Evolutionary conservation across 2,888 invertebrate genomes (phyloP).

Genomic region (Acrobeloides nanus): DNA sequence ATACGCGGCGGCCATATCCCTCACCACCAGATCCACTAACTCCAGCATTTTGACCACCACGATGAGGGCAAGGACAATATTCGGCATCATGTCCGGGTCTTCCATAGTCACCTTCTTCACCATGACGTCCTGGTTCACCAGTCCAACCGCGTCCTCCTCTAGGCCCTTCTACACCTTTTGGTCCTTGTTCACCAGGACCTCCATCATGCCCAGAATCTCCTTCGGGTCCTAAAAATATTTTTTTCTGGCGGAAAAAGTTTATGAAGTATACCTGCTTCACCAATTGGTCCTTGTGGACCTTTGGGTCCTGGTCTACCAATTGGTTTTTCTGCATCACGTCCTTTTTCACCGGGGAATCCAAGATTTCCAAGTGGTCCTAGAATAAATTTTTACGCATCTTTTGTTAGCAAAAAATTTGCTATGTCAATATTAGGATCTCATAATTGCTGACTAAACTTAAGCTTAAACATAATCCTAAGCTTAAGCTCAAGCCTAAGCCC

Average conservation of each 20-base stretch:
- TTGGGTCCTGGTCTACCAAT: slow-evolving; percentile 51
- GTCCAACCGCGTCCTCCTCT: slow-evolving; percentile 29
- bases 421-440: no score
- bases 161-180: slow-evolving; percentile 8
- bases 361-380: slow-evolving; percentile 22
- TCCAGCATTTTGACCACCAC: no score
- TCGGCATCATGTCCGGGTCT: slow-evolving; percentile 51
- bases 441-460: no score
- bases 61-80: slow-evolving; percentile 44
- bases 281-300: no score
- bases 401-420: slow-evolving; percentile 7
- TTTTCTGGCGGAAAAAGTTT: no score
- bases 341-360: slow-evolving; percentile 36
- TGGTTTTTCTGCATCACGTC: slow-evolving; percentile 47
- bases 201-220: slow-evolving; percentile 5
- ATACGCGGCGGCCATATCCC: no score
- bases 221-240: slow-evolving; percentile 4
- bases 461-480: no score
- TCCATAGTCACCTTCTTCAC: slow-evolving; percentile 45
- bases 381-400: slow-evolving; percentile 9
- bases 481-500: no score
- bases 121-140: slow-evolving; percentile 39
- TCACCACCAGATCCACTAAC: no score
- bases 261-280: no score
- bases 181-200: no score